Conservation (phyloP, 2,797 vertebrate species). For the Caiman crocodilus region DNA sequence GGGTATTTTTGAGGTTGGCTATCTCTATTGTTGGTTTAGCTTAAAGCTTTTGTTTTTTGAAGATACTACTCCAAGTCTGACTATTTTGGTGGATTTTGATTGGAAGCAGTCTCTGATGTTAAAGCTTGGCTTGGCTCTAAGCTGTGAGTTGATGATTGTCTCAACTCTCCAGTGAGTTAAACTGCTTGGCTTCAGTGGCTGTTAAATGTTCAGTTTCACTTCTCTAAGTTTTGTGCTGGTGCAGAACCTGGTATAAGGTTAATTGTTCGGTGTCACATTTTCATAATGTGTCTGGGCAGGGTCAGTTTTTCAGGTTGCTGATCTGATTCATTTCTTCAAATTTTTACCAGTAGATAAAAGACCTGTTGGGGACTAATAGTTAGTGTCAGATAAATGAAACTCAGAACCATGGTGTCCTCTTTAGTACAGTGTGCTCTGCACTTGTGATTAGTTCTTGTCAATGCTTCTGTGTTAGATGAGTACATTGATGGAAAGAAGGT, state of each 20-base stretch:
- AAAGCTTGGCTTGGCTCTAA: not conserved
- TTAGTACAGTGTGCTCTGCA: not conserved
- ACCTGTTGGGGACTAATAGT: not conserved
- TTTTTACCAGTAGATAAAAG: not conserved
- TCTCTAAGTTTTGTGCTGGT: not conserved
- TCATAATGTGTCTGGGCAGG: not conserved
- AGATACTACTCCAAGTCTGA: not conserved
- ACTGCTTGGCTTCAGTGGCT: not conserved
- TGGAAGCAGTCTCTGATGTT: not conserved
- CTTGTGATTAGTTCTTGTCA: not conserved
- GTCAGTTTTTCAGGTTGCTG: not conserved
- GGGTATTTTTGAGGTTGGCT: not conserved
- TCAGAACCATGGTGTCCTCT: not conserved
- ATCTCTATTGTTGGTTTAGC: not conserved
- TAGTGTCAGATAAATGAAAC: not conserved
- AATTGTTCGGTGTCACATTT: not conserved
- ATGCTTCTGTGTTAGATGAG: not conserved
- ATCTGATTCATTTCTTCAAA: not conserved
- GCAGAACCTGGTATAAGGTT: not conserved
- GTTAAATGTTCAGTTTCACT: not conserved
- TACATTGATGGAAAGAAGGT: not conserved
- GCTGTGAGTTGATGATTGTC: not conserved
- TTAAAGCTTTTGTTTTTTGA: not conserved
- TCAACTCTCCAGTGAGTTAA: not conserved
- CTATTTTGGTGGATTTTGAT: not conserved